Evolutionary conservation across 2,888 invertebrate species (phyloP).

Genomic region (Phortica okadai): DNA sequence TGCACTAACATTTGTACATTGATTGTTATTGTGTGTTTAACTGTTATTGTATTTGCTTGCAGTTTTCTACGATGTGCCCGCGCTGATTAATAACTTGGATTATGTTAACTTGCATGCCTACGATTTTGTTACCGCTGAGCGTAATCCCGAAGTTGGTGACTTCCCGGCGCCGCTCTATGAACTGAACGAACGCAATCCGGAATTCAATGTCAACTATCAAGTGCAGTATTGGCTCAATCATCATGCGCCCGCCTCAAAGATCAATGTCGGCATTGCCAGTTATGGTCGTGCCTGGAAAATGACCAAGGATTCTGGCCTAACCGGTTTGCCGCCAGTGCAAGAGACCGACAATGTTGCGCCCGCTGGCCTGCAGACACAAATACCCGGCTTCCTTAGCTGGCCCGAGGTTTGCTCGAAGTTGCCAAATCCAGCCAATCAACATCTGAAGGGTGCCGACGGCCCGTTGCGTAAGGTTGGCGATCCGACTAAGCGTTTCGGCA

Average conservation of each 20-base stretch:
- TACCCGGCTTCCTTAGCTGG: constrained; percentile 85
- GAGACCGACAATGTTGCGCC: constrained; percentile 83
- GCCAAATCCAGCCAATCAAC: constrained; percentile 80
- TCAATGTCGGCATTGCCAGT: constrained; percentile 84
- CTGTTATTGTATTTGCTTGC: not conserved
- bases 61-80: constrained; percentile 88
- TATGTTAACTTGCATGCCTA: constrained; percentile 87
- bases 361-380: constrained; percentile 84
- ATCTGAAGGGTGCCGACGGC: constrained; percentile 81
- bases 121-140: constrained; percentile 86
- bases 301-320: constrained; percentile 84
- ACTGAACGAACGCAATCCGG: constrained; percentile 83
- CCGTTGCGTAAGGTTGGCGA: constrained; percentile 86
- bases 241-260: constrained; percentile 81
- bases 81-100: constrained; percentile 86
- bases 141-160: constrained; percentile 88
- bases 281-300: constrained; percentile 88
- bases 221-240: constrained; percentile 81
- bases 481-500: constrained; percentile 88
- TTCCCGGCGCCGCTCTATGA: constrained; percentile 85
- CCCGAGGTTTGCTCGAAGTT: constrained; percentile 87
- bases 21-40: too few relatives aligned
- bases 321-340: constrained; percentile 86
- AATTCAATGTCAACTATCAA: constrained; percentile 82
- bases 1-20: not conserved